Evolutionary conservation across 2,888 invertebrate species (phyloP), one percentile per base, ranked within the genome.

Genomic region (Caenorhabditis plicata): DNA sequence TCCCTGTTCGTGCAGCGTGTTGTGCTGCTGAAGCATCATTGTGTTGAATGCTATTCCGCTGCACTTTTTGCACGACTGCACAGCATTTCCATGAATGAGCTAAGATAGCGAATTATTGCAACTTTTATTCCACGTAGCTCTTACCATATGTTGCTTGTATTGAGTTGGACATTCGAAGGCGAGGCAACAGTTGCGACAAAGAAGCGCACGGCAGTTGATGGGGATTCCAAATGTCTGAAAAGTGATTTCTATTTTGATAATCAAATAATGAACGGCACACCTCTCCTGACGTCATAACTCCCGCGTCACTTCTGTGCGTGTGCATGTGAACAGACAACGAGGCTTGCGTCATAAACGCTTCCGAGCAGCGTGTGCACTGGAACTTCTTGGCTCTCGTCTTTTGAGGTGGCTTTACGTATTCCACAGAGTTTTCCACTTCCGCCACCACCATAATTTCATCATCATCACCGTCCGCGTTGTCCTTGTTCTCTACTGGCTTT

Each of bases 361-460:
- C 2, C 8, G 63, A 60, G 39, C 67, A 67, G 29, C 44, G 35
- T 2, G 42, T 1, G 15, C 67, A 67, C 26, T 60, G 50, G 45
- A 44, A 45, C 13, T 47, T 54, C 42, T 54, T 61, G 29, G 41
- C 48, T 17, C 57, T 38, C 40, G 55, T 25, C 15, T 56, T 32
- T 29, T 13, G 4, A 32, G 17, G 9, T 7, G 7, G 15, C 7
- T 7, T 27, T 31, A 41, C 4, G 9, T 5, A 31, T 20, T 11
- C 15, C 36, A 52, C 56, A 38, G 13, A 65, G 61, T 66, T 38
- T 26, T 58, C 58, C n/a, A 66, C 60, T 23, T 57, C 60, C 4
- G 58, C 66, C 8, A 66, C 58, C 13, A 60, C 53, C 13, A 44
- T 42, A 31, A 66, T 33, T 25, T 66, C 65, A 22, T 66, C 66